Base-by-base conservation (phyloP, 92 coral and sea anemone species). In the Phenganax marumi region DNA sequence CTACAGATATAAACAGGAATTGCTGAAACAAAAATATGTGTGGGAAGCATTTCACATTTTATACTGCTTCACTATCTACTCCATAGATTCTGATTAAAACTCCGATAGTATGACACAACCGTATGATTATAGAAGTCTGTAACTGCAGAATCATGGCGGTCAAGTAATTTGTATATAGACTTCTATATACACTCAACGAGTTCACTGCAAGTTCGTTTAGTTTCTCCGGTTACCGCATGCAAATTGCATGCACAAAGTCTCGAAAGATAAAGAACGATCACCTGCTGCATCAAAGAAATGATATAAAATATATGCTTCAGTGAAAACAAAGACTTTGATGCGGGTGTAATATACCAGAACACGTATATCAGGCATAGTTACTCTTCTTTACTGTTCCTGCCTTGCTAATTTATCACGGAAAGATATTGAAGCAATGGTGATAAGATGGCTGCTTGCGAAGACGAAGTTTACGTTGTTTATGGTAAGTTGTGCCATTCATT, bases 1-100 rank as follows among this genome's bases (percentile, higher is more conserved):
- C 43, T 33, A 24, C 26, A 66, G 26, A n/a, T 24, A 66, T 66
- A 49, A 24, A 66, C 72, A 66, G 72, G 72, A 66, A 66, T 66
- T 66, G 72, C 72, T 66, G 72, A 66, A 66, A 12, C 72, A 33
- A 66, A 33, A 66, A 12, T 25, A 66, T 25, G 10, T 33, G 13
- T 6, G 6, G 65, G 65, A 58, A 14, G 65, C 23, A 14, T 33
- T 33, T 33, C 43, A 33, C 43, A 5, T 5, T 33, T 33, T 33
- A 33, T 33, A 33, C 43, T 33, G 43, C 43, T 33, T 33, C 5
- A 33, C 3, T 5, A 33, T 33, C 43, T 33, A 33, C 43, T 33
- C n/a, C n/a, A 5, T 33, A 33, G 43, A 33, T 5, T 33, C 43
- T 33, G 43, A 33, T 33, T 33, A 33, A 33, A 33, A 33, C 43